Conservation (phyloP, 2,888 invertebrate genomes). For the Junonia oenone region DNA sequence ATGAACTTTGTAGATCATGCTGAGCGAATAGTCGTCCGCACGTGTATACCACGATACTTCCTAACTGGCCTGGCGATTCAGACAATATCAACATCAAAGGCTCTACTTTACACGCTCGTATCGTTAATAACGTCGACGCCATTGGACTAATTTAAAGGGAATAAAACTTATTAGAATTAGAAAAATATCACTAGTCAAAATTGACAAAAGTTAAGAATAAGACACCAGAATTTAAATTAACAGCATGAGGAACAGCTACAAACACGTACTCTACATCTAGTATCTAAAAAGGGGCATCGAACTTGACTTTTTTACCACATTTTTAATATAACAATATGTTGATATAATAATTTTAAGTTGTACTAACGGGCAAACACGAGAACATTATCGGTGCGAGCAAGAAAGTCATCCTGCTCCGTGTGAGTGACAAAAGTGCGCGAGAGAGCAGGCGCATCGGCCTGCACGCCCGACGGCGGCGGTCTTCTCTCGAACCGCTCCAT, state of each 20-base stretch:
- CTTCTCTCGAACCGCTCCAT: conserved; percentile 73
- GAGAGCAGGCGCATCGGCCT: conserved; percentile 79
- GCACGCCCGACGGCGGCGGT: conserved; percentile 78
- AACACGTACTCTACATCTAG: not conserved
- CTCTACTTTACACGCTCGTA: not conserved
- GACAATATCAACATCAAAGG: not conserved
- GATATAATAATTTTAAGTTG: too few species aligned
- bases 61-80: conserved; percentile 8
- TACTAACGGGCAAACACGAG: conserved; percentile 85
- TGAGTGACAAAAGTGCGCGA: conserved; percentile 73
- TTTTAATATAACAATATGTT: not conserved
- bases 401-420: conserved; percentile 83
- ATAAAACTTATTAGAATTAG: not conserved
- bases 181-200: not conserved
- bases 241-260: not conserved
- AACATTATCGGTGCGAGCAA: conserved; percentile 83
- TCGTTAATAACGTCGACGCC: not conserved
- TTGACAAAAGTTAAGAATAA: not conserved
- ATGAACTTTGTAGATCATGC: conserved; percentile 69
- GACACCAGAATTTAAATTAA: conserved; percentile 7
- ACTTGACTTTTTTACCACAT: conserved; percentile 38
- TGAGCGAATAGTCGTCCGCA: conserved; percentile 45
- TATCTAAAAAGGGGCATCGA: conserved; percentile 46
- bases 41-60: conserved; percentile 37
- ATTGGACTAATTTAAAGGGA: conserved; percentile 1